These are phyloP conservation scores for Brienomyrus longianalis DNA, from an alignment of 2,113 vertebrate species.

Conservation along the genomic window DNA sequence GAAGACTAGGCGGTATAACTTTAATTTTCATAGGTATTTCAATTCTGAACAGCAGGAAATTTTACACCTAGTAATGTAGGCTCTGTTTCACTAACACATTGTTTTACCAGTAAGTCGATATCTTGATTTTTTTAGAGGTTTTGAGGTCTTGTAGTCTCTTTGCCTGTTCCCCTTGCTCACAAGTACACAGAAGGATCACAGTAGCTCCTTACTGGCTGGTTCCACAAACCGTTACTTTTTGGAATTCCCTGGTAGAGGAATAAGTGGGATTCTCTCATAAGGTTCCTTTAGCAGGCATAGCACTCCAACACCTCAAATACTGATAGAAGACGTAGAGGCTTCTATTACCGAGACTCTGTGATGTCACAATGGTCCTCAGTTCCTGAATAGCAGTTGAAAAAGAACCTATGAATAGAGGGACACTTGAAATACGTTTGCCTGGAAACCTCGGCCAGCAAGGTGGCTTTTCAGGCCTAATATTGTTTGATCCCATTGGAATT, in stretches of 20 bases:
- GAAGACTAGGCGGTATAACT: background rate
- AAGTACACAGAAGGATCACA: conserved; percentile 31
- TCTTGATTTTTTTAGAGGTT: background rate
- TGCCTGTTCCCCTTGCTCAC: background rate
- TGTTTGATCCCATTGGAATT: background rate
- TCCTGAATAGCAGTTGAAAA: background rate
- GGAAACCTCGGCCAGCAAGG: background rate
- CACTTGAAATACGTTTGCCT: background rate
- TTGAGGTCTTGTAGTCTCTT: background rate
- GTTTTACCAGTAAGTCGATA: background rate
- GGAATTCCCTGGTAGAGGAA: too few species aligned
- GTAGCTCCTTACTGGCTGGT: conserved; percentile 28
- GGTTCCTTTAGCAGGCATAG: too few species aligned
- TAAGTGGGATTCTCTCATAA: too few species aligned
- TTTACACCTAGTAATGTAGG: background rate
- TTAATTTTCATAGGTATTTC: background rate
- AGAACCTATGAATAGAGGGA: background rate
- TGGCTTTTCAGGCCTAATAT: background rate
- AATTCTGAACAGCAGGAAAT: background rate
- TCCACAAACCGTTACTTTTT: too few species aligned
- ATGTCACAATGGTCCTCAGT: background rate
- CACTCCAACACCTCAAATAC: background rate
- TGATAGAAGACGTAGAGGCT: background rate
- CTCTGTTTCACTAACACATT: background rate
- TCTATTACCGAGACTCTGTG: background rate